These are phyloP conservation scores for Ormyrus labotus DNA, from an alignment of 2,888 invertebrate genomes.

Conservation along the genomic window DNA sequence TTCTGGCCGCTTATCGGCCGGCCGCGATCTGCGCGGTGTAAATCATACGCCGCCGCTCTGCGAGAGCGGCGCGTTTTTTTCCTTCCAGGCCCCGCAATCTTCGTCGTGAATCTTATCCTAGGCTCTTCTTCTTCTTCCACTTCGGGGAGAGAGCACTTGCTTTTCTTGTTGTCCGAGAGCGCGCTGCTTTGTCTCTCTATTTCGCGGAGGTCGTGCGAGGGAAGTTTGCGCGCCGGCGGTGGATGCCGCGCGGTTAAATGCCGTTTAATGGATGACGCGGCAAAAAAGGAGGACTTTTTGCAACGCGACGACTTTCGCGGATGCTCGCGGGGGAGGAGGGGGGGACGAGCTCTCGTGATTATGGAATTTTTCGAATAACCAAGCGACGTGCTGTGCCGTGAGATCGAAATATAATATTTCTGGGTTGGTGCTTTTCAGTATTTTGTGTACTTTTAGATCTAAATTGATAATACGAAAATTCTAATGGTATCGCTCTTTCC, in stretches of 20 bases:
- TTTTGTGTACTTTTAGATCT: too few relatives aligned
- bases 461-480: too few relatives aligned
- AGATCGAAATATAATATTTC: too few relatives aligned
- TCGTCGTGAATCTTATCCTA: slow-evolving; percentile 70
- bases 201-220: slow-evolving; percentile 6
- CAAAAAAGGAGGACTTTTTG: neutral
- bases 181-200: slow-evolving; percentile 52
- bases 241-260: slow-evolving; percentile 24
- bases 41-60: slow-evolving; percentile 38
- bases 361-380: too few relatives aligned
- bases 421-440: too few relatives aligned
- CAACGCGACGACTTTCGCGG: too few relatives aligned
- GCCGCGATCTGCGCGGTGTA: slow-evolving; percentile 45
- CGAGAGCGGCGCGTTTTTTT: slow-evolving; percentile 20
- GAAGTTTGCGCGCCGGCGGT: neutral
- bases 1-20: slow-evolving; percentile 16
- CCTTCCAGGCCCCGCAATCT: slow-evolving; percentile 58
- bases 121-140: slow-evolving; percentile 17
- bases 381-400: too few relatives aligned
- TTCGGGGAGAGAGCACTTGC: neutral
- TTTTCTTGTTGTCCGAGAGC: neutral
- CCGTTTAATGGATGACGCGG: slow-evolving; percentile 16
- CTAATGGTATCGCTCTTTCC: too few relatives aligned
- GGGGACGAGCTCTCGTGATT: too few relatives aligned
- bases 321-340: too few relatives aligned